A percentile compares a stretch with the other conserved stretches of the same genome.
Conservation (phyloP, 2,113 vertebrate genomes). For the Rafetus swinhoei region DNA sequence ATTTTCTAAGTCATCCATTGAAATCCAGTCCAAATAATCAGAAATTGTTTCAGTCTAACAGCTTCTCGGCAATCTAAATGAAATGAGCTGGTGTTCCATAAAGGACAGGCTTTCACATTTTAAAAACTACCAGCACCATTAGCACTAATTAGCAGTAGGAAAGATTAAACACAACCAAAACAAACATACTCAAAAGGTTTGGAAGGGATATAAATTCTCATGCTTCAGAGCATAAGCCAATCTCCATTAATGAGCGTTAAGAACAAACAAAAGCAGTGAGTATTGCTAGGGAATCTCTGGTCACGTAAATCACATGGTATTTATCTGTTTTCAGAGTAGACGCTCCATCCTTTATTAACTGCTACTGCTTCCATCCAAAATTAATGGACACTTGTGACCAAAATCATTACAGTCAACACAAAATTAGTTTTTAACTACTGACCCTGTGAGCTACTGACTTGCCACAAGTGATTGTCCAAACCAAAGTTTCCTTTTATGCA, state of each 20-base stretch:
- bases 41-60: background rate
- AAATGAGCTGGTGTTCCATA: background rate
- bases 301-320: background rate
- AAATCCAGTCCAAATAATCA: background rate
- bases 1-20: background rate
- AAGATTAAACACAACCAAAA: background rate
- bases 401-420: no score
- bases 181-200: background rate
- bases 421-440: background rate
- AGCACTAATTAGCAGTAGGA: background rate
- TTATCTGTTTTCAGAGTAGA: background rate
- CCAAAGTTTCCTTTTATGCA: background rate
- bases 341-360: background rate
- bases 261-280: background rate
- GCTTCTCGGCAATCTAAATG: background rate
- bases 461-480: background rate
- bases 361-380: background rate
- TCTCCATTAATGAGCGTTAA: background rate
- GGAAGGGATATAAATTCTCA: background rate
- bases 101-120: background rate
- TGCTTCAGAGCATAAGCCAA: background rate
- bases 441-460: background rate
- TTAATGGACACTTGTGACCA: background rate
- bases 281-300: background rate
- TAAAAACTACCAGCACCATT: background rate